A percentile compares a stretch with the other conserved stretches of the same genome.
Conservation (phyloP, 35 echinoderm and acorn worm species). For the Apostichopus parvimensis region DNA sequence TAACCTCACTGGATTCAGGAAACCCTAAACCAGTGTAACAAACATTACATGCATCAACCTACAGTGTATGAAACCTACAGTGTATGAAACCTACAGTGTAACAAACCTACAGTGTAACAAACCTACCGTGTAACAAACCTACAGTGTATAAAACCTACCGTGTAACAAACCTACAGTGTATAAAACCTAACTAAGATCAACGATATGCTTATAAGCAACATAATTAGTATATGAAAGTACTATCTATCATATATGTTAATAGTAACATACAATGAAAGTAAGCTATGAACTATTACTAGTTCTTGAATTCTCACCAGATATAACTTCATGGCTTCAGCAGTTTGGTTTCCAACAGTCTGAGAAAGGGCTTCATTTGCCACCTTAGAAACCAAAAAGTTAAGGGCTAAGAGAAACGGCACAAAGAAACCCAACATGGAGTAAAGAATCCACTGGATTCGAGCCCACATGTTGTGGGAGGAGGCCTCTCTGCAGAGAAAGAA, state of each 20-base stretch:
- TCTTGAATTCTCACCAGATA: constrained; percentile 72
- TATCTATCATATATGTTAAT: no score
- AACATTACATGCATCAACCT: no score
- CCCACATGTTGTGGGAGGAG: constrained; percentile 80
- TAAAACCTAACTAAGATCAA: no score
- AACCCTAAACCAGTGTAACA: neutral
- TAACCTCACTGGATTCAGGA: neutral
- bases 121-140: no score
- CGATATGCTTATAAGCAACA: no score
- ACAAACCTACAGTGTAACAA: no score
- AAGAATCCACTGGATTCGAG: constrained; percentile 70
- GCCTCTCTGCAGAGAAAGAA: constrained; percentile 56
- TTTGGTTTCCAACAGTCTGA: constrained; percentile 57
- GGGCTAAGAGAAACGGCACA: constrained; percentile 67
- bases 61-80: no score
- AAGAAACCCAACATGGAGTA: constrained; percentile 78
- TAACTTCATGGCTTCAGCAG: constrained; percentile 56
- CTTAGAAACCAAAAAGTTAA: constrained; percentile 76
- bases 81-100: no score
- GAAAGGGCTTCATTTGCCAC: constrained; percentile 70
- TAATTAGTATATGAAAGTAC: no score
- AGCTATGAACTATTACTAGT: neutral
- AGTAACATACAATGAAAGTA: neutral
- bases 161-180: no score
- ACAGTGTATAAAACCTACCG: no score